Percentiles rank a stretch among this genome's conserved stretches.
Conservation (phyloP, 2,888 invertebrate species). For the Iphiclides podalirius region DNA sequence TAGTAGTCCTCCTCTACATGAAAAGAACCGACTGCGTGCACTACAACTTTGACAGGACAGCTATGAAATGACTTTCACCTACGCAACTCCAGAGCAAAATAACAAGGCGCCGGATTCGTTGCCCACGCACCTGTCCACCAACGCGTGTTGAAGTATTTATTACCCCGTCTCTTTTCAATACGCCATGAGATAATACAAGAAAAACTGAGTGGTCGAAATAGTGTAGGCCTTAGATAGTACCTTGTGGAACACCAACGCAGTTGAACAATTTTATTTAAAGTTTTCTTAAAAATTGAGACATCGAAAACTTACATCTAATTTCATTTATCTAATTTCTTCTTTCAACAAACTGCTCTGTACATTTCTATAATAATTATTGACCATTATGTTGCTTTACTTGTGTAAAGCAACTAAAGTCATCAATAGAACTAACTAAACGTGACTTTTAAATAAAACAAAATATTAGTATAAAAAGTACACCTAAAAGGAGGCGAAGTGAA, state of each 20-base stretch:
- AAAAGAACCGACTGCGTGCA: background rate
- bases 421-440: too few species aligned
- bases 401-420: too few species aligned
- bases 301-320: too few species aligned
- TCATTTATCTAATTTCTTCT: too few species aligned
- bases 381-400: too few species aligned
- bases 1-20: background rate
- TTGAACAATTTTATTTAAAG: too few species aligned
- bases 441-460: too few species aligned
- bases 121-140: conserved; percentile 48
- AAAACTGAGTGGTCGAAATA: conserved; percentile 29
- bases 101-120: conserved; percentile 31
- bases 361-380: too few species aligned
- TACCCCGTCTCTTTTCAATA: conserved; percentile 35
- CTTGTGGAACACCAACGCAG: conserved; percentile 47
- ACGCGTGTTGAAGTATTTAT: conserved; percentile 39
- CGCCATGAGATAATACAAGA: conserved; percentile 25
- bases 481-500: too few species aligned
- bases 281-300: too few species aligned
- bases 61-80: conserved; percentile 27
- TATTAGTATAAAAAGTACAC: too few species aligned
- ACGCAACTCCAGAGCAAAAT: conserved; percentile 24
- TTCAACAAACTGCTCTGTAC: too few species aligned
- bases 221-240: conserved; percentile 43
- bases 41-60: conserved; percentile 12